Conservation (phyloP, 2,888 invertebrate genomes). For the Andrena bicolor region DNA sequence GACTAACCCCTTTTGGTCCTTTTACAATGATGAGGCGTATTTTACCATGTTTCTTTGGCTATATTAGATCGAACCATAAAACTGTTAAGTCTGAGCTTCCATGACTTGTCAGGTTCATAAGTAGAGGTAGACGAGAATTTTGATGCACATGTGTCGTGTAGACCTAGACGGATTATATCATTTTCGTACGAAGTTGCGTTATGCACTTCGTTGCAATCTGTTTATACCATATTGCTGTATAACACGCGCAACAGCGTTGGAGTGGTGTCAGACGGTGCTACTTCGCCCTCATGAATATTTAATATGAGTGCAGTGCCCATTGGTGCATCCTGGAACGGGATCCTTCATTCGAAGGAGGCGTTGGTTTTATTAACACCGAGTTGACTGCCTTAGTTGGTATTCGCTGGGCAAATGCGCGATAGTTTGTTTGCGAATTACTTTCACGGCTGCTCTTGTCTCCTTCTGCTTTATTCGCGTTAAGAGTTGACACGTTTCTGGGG, state of each 20-base stretch:
- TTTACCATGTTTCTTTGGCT: too few relatives aligned
- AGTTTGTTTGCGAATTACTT: slow-evolving; percentile 25
- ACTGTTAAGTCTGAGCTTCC: too few relatives aligned
- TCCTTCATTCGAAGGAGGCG: slow-evolving; percentile 45
- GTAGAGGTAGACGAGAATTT: too few relatives aligned
- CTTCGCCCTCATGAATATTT: slow-evolving; percentile 49
- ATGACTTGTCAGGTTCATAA: too few relatives aligned
- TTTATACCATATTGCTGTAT: background rate
- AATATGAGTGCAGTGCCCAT: slow-evolving; percentile 31
- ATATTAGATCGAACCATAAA: too few relatives aligned
- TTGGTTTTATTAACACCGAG: slow-evolving; percentile 16
- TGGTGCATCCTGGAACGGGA: slow-evolving; percentile 32
- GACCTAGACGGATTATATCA: background rate
- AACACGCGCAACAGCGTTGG: slow-evolving; percentile 17
- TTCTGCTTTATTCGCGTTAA: background rate
- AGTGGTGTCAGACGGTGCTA: slow-evolving; percentile 8
- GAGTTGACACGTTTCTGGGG: background rate
- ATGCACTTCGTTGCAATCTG: background rate
- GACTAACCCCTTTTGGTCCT: too few relatives aligned
- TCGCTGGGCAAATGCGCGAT: slow-evolving; percentile 7
- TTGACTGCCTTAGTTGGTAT: background rate
- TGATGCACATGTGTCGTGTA: too few relatives aligned
- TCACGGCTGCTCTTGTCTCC: background rate
- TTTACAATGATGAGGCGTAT: too few relatives aligned
- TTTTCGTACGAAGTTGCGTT: background rate